These are phyloP conservation scores for Machimus rusticus DNA, from an alignment of 2,888 invertebrate species.

Conservation along the genomic window DNA sequence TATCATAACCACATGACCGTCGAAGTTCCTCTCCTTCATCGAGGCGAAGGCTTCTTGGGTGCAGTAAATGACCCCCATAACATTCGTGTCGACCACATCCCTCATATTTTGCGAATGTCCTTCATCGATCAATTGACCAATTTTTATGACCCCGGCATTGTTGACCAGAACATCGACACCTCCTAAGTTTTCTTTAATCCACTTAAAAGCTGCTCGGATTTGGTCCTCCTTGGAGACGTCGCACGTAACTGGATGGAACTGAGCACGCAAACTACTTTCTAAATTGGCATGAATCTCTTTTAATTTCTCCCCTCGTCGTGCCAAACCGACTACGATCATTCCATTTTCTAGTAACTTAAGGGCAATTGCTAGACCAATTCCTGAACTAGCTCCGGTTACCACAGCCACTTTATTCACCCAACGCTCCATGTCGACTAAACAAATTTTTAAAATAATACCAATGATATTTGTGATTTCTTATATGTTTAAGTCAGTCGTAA, in stretches of 20 bases:
- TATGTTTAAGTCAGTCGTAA: too few relatives aligned
- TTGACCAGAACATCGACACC: constrained; percentile 69
- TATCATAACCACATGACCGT: constrained; percentile 66
- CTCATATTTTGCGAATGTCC: constrained; percentile 53
- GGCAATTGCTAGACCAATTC: constrained; percentile 66
- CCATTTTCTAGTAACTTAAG: constrained; percentile 63
- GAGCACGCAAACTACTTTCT: constrained; percentile 53
- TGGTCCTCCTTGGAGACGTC: constrained; percentile 67
- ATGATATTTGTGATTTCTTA: background rate
- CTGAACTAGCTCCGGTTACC: constrained; percentile 70
- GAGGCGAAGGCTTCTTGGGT: constrained; percentile 64
- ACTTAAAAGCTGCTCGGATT: constrained; percentile 65
- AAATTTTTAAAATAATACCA: background rate
- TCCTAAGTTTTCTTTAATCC: constrained; percentile 64
- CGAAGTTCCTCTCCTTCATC: constrained; percentile 61
- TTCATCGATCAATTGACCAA: constrained; percentile 17
- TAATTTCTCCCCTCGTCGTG: constrained; percentile 60
- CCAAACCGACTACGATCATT: constrained; percentile 66
- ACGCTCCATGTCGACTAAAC: constrained; percentile 63
- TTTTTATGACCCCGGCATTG: constrained; percentile 63
- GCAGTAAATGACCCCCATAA: constrained; percentile 63
- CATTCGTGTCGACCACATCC: constrained; percentile 63
- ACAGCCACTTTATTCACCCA: constrained; percentile 69
- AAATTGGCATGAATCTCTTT: constrained; percentile 54
- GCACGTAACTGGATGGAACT: constrained; percentile 62